Evolutionary conservation across 2,113 vertebrate species (phyloP), one percentile per base, ranked within the genome.

Genomic region (Zosterops japonicus): DNA sequence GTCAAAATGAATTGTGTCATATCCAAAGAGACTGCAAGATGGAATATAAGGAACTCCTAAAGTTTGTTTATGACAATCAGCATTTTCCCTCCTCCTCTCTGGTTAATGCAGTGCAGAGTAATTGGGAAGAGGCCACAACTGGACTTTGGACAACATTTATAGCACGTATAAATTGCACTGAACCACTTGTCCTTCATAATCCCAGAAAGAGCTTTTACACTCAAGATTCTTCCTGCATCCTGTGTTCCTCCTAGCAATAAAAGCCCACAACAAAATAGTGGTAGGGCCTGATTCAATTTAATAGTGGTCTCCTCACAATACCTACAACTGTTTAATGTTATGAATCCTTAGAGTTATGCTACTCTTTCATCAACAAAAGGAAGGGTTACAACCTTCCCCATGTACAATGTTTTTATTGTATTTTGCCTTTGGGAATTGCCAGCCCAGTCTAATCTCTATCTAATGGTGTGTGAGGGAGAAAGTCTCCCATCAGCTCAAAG

Each of bases 351-450:
- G 95, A 97, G 94, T 95, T 94, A 87, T 87, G 87, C 88, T 90
- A 90, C 82, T 92, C 83, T 96, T 97, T 90, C 93, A 95, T 96
- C 89, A 93, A 78, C 90, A 79, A 93, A 91, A 95, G 77, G 59
- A 95, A 95, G 89, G 95, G 95, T 91, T 97, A 92, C 92, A 95
- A 94, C 94, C 90, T 95, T 93, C 76, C 69, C 72, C 80, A 79
- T 78, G 89, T 95, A 96, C 94, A 89, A 79, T 67, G 76, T 87
- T 96, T 95, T 96, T 92, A 94, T 97, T 96, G 95, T 96, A 96
- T 96, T 96, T 96, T 92, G 83, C 95, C 92, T 90, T 92, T 94
- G 94, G 94, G 94, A 97, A 92, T 96, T 94, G 94, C 76, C 83
- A 94, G 80, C 57, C 72, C 52, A 91, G 88, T 56, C 74, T 88